Conservation (phyloP, 2,888 invertebrate species). For the Aspidiotus rigidus region DNA sequence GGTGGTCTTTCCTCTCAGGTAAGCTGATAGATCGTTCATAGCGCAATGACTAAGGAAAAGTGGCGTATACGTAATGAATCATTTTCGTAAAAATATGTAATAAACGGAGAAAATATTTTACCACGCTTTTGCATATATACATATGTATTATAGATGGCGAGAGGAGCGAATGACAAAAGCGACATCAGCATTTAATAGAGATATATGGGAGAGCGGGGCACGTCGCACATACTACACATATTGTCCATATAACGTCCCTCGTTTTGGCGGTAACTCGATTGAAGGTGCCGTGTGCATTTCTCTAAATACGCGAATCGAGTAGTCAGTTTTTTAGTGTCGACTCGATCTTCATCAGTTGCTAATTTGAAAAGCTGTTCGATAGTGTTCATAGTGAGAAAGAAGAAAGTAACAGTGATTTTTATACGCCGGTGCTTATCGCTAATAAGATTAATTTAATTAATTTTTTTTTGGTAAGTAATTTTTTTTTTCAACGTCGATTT, state of each 20-base stretch:
- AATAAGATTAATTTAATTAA: too few relatives aligned
- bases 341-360: constrained; percentile 4
- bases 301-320: background rate
- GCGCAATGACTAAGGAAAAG: constrained; percentile 6
- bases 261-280: constrained; percentile 7
- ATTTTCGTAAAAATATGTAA: constrained; percentile 27
- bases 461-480: too few relatives aligned
- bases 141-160: too few relatives aligned
- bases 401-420: too few relatives aligned
- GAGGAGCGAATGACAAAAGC: too few relatives aligned
- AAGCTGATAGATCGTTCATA: background rate
- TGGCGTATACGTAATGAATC: constrained; percentile 25
- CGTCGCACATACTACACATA: background rate
- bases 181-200: background rate
- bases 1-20: too few relatives aligned
- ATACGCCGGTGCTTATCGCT: too few relatives aligned
- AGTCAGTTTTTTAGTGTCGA: constrained; percentile 5
- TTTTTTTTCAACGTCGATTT: too few relatives aligned
- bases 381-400: too few relatives aligned
- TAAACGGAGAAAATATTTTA: constrained; percentile 18
- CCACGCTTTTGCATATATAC: constrained; percentile 8
- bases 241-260: constrained; percentile 2
- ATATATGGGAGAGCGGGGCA: background rate
- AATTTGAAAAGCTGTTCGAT: too few relatives aligned
- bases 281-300: constrained; percentile 17